Base-by-base conservation (phyloP, 2,113 vertebrate species). In the Rafetus swinhoei region DNA sequence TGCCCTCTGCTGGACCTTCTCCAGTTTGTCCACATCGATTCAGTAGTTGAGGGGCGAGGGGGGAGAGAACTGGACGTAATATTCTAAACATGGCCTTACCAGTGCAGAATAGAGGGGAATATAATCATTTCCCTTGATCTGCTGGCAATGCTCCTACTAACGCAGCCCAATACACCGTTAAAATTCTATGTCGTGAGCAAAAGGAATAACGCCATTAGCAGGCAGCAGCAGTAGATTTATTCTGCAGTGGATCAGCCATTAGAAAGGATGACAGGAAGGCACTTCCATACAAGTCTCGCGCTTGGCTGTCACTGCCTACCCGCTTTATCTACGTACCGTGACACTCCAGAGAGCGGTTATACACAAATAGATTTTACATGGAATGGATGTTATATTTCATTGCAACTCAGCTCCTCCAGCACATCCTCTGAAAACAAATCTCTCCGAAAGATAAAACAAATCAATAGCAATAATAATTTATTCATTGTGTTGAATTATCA, bases 401-500 rank as follows among this genome's bases (percentile, higher is more conserved):
- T 1, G 16, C 86, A 55, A 87, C 32, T 0, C 11, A 8, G 21
- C 56, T 89, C 87, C 54, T 82, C 84, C 84, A 32, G 81, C 1
- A 19, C 2, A 79, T 35, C 27, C 29, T 19, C 88, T 87, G 81
- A 60, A 94, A 94, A 87, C 52, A 95, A 89, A 89, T 5, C 25
- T 89, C 35, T 74, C 86, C 92, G 93, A 91, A 96, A 93, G 88
- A 93, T 35, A 50, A 90, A 94, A 87, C 93, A 82, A 88, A 95
- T 92, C 93, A 86, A 94, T 77, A 90, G 56, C 65, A 85, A 54
- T 81, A 94, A 93, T 93, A 90, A 94, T 89, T 90, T 92, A 96
- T 96, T 94, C 85, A 95, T 89, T 1, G 0, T 29, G 35, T 85
- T 92, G 86, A 90, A 89, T 19, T 93, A 85, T 35, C 93, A 76